Conservation (phyloP, 2,888 invertebrate genomes). For the Eupithecia dodoneata region DNA sequence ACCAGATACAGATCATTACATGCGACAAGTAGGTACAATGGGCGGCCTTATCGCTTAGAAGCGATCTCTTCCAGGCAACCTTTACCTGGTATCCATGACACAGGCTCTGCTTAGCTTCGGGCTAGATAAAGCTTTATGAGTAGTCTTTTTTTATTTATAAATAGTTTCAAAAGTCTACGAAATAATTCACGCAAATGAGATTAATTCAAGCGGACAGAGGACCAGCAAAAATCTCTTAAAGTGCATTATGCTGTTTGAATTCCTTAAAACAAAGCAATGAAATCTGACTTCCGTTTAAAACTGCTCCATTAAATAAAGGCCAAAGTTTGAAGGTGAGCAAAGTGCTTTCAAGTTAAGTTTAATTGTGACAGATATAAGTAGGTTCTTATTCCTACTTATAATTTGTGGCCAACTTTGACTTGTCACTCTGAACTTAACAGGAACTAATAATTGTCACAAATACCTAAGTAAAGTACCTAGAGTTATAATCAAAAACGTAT, state of each 20-base stretch:
- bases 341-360: slow-evolving; percentile 25
- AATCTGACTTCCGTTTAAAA: slow-evolving; percentile 15
- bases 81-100: too few relatives aligned
- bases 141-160: too few relatives aligned
- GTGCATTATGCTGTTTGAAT: neutral
- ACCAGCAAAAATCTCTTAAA: neutral
- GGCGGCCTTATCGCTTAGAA: too few relatives aligned
- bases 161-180: neutral
- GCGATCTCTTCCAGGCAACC: too few relatives aligned
- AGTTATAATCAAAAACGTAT: too few relatives aligned
- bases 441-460: neutral
- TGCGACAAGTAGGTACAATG: too few relatives aligned
- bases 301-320: slow-evolving; percentile 23
- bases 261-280: neutral
- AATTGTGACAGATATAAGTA: slow-evolving; percentile 21
- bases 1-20: too few relatives aligned
- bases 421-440: slow-evolving; percentile 10
- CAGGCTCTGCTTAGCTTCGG: too few relatives aligned
- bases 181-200: neutral
- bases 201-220: neutral
- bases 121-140: too few relatives aligned
- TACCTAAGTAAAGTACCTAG: too few relatives aligned
- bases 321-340: slow-evolving; percentile 29
- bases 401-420: slow-evolving; percentile 21
- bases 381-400: slow-evolving; percentile 15